Conservation (phyloP, 2,797 vertebrate species). For the Sparus aurata region DNA sequence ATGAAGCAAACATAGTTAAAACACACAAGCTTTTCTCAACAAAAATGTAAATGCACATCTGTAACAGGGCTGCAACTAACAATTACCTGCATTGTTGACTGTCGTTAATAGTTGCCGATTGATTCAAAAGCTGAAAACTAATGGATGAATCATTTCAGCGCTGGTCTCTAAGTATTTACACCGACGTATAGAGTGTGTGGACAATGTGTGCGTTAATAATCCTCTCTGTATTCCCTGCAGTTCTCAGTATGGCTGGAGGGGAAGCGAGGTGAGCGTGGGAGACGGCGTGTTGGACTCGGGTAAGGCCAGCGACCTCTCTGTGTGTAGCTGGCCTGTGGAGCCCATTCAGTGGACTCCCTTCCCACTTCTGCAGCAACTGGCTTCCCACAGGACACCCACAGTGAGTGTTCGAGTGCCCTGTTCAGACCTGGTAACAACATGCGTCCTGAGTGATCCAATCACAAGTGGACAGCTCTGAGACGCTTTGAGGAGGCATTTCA, state of each 20-base stretch:
- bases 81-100: too few relatives aligned
- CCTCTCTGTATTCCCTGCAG: constrained; percentile 68
- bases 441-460: too few relatives aligned
- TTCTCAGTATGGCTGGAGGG: constrained; percentile 87
- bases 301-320: constrained; percentile 92
- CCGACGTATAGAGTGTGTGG: too few relatives aligned
- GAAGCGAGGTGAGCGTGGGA: constrained; percentile 88
- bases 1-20: neutral
- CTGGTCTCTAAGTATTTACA: too few relatives aligned
- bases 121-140: too few relatives aligned
- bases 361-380: constrained; percentile 88
- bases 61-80: too few relatives aligned
- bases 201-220: constrained; percentile 1
- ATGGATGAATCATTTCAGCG: too few relatives aligned
- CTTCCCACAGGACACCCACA: constrained; percentile 75
- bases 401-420: constrained; percentile 61
- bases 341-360: constrained; percentile 92
- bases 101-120: too few relatives aligned
- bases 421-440: too few relatives aligned
- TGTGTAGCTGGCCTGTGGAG: constrained; percentile 92
- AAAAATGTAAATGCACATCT: neutral
- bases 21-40: neutral
- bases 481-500: too few relatives aligned
- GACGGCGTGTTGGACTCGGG: constrained; percentile 92
- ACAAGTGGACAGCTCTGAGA: too few relatives aligned